A percentile compares a stretch with the other conserved stretches of the same genome.
These are phyloP conservation scores for Dicrurus megarhynchus DNA, from an alignment of 2,113 vertebrate genomes.

Conservation along the genomic window DNA sequence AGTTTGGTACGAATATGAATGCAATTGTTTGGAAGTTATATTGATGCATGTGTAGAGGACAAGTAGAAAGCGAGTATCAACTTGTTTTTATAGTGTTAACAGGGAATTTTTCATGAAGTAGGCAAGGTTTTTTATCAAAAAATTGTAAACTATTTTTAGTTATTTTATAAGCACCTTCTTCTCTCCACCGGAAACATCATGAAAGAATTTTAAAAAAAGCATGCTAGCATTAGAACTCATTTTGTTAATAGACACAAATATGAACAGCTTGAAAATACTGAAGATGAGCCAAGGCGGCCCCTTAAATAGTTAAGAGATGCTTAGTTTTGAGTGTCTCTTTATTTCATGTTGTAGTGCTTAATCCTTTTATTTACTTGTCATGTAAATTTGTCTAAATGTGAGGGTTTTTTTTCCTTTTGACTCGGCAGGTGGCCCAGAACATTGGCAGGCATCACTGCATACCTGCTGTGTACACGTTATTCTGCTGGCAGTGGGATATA, in stretches of 20 bases:
- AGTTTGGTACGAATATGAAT: not conserved
- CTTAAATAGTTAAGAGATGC: slow-evolving; percentile 59
- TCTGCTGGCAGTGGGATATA: slow-evolving; percentile 84
- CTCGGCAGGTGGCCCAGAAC: slow-evolving; percentile 91
- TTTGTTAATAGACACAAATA: slow-evolving; percentile 17
- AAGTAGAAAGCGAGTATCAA: not conserved
- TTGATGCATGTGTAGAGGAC: not conserved
- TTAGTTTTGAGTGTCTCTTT: slow-evolving; percentile 22
- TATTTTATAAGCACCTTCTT: not conserved
- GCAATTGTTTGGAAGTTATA: not conserved
- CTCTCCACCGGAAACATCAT: not conserved
- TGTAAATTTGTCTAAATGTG: slow-evolving; percentile 1
- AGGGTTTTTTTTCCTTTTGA: not conserved
- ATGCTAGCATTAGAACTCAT: not conserved
- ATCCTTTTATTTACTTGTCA: slow-evolving; percentile 36
- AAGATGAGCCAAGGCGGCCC: slow-evolving; percentile 5
- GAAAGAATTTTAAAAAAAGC: not conserved
- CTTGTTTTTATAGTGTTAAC: not conserved
- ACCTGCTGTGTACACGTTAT: slow-evolving; percentile 86
- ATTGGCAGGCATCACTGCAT: slow-evolving; percentile 88
- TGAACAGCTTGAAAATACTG: slow-evolving; percentile 24
- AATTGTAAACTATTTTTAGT: not conserved
- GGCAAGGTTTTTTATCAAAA: not conserved
- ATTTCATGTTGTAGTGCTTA: slow-evolving; percentile 8
- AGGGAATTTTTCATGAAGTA: not conserved